These are phyloP conservation scores for Daubentonia madagascariensis DNA, from an alignment of 2,113 vertebrate species.

Conservation along the genomic window DNA sequence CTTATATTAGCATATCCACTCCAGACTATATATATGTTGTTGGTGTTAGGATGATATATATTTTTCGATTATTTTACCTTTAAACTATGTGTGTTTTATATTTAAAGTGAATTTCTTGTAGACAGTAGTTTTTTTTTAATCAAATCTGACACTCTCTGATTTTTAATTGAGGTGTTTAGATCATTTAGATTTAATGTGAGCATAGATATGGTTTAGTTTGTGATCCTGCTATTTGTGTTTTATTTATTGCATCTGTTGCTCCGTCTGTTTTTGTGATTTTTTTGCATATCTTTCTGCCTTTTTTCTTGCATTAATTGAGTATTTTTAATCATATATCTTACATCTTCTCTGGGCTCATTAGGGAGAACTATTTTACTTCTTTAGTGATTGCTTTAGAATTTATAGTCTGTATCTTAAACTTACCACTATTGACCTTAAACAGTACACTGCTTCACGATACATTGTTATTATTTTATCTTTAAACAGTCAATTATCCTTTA, in stretches of 20 bases:
- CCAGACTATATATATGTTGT: background rate
- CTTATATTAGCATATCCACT: background rate
- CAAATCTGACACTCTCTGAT: background rate
- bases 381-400: background rate
- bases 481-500: background rate
- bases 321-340: background rate
- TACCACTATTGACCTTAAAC: background rate
- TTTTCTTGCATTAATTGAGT: background rate
- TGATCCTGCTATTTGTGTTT: background rate
- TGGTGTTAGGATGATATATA: background rate
- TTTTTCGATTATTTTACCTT: background rate
- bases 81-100: background rate
- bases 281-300: background rate
- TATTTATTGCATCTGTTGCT: background rate
- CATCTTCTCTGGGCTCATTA: background rate
- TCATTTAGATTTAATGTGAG: background rate
- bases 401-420: background rate
- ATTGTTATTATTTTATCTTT: background rate
- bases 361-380: background rate
- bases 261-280: background rate
- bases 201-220: background rate
- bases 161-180: background rate
- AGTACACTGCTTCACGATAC: background rate
- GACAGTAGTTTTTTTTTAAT: background rate
- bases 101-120: background rate